A percentile compares a stretch with the other conserved stretches of the same genome.
These are phyloP conservation scores for Dasyurus viverrinus DNA, from an alignment of 2,113 vertebrate genomes.

Conservation along the genomic window DNA sequence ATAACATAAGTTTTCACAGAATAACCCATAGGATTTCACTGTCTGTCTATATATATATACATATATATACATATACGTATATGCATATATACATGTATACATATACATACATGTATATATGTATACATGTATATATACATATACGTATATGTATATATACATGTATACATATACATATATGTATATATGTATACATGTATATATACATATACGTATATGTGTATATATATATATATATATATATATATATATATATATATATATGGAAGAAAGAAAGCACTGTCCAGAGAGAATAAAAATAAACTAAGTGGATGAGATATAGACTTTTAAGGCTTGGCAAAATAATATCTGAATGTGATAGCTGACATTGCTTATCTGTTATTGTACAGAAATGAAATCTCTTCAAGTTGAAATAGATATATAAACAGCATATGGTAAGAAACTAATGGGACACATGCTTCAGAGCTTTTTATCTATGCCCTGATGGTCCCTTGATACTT, in stretches of 20 bases:
- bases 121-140: too few species aligned
- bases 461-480: slow-evolving; percentile 56
- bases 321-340: slow-evolving; percentile 39
- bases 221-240: too few species aligned
- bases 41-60: background rate
- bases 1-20: slow-evolving; percentile 36
- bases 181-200: too few species aligned
- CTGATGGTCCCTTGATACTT: background rate
- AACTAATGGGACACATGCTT: slow-evolving; percentile 60
- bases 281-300: slow-evolving; percentile 26
- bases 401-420: slow-evolving; percentile 54
- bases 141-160: too few species aligned
- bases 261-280: background rate
- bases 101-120: too few species aligned
- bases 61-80: too few species aligned
- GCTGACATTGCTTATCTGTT: slow-evolving; percentile 58
- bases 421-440: slow-evolving; percentile 60
- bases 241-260: too few species aligned
- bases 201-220: too few species aligned
- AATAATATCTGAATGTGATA: slow-evolving; percentile 50
- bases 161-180: too few species aligned
- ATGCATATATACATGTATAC: too few species aligned
- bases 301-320: slow-evolving; percentile 31
- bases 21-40: slow-evolving; percentile 44
- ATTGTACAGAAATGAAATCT: slow-evolving; percentile 50